Conservation (phyloP, 2,113 vertebrate species). For the Mandrillus leucophaeus region DNA sequence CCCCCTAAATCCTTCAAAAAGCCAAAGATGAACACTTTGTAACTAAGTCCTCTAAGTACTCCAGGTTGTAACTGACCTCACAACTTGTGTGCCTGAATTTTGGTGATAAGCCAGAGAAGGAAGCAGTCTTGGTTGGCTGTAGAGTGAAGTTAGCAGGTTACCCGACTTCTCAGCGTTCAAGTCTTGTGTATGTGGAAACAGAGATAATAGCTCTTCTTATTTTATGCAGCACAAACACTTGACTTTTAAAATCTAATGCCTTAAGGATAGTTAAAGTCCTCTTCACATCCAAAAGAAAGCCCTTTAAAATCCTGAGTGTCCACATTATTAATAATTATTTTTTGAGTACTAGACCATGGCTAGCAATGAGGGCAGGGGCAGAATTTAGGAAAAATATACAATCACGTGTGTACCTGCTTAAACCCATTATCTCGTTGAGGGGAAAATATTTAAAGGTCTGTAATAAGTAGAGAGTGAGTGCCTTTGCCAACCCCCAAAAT, state of each 20-base stretch:
- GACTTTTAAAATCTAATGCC: not conserved
- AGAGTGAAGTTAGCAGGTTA: not conserved
- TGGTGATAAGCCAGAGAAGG: accelerated
- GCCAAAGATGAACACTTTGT: not conserved
- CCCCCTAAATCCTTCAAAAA: not conserved
- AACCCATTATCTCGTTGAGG: not conserved
- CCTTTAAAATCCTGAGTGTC: not conserved
- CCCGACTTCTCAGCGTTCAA: accelerated
- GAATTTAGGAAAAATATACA: not conserved
- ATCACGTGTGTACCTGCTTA: not conserved
- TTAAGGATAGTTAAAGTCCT: not conserved
- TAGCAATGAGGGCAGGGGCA: not conserved
- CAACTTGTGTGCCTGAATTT: accelerated
- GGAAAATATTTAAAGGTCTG: not conserved
- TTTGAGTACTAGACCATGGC: not conserved
- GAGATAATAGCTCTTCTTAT: not conserved
- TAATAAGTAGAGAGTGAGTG: not conserved
- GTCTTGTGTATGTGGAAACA: accelerated
- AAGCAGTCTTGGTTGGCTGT: too few relatives aligned
- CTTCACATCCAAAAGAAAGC: not conserved
- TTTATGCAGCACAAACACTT: not conserved
- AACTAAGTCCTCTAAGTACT: not conserved
- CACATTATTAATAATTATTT: not conserved
- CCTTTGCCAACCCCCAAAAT: not conserved
- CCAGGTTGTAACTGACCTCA: too few relatives aligned